Base-by-base conservation (phyloP, 1,140 invertebrate species). In the Conus ventricosus region DNA sequence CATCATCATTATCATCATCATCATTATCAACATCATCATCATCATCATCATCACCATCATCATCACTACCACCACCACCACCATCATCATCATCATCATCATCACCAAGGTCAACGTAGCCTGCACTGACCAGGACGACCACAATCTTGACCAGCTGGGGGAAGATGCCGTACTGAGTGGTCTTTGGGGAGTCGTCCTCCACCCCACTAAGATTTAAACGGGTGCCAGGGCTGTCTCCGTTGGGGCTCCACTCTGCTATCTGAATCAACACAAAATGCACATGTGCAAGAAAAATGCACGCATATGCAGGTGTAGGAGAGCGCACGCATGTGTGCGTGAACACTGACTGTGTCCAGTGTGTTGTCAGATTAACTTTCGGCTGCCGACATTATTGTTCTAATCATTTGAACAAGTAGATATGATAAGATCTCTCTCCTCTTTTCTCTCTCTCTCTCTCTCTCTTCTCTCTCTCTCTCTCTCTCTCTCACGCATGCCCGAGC, bases 131-230 rank as follows among this genome's bases (percentile, higher is more conserved):
- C 90, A 90, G 54, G 13, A 94, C 93, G 23, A 92, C 92, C 8
- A 94, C 93, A 57, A 94, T 91, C 81, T 89, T 92, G n/a, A 92
- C 91, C 15, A 91, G 57, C 5, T 91, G 87, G n/a, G 89, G 89
- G 81, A 94, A 93, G 57, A 94, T 92, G 63, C 93, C 92, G 51
- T 87, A 71, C 54, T 87, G 85, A 6, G 51, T 53, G 20, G 71
- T 25, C 53, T 54, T 84, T 20, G 80, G 15, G 4, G 84, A 57
- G 0, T 91, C 84, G 7, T 85, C 51, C 8, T 82, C 84, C 53
- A 71, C 57, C 54, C 80, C 67, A 8, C 76, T 91, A 6, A 89
- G 53, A 54, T 90, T 90, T 25, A 91, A 83, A 20, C 91, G 78
- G 4, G 76, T 51, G 5, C 23, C 15, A 0, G 81, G 25, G 1